phyloP scores from a whole-genome alignment of 2,113 vertebrate species.

The Nothobranchius furzeri region DNA sequence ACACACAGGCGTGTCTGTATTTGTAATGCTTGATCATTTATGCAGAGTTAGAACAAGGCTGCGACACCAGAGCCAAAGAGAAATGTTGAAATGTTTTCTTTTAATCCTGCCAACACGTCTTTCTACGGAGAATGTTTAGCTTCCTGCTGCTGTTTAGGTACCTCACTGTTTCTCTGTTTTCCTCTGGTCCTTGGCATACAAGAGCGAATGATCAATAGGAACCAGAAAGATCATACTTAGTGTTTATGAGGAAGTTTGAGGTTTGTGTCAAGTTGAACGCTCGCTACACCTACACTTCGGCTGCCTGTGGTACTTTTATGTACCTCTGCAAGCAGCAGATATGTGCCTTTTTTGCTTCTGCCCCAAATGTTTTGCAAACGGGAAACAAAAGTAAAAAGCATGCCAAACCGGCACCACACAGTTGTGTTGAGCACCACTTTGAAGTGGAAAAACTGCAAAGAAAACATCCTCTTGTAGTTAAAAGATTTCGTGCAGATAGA shows the following conservation, averaged over 20 bases:
- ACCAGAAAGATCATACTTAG: conserved; percentile 25
- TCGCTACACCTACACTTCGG: conserved; percentile 45
- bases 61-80: neutral
- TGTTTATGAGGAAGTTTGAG: conserved; percentile 26
- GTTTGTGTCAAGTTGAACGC: conserved; percentile 22
- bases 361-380: conserved; percentile 30
- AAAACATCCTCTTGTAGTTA: conserved; percentile 32
- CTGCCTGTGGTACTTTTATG: conserved; percentile 39
- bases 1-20: neutral
- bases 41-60: neutral
- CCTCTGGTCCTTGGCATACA: conserved; percentile 18
- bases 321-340: conserved; percentile 39
- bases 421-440: conserved; percentile 45
- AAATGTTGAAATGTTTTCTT: conserved; percentile 6
- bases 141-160: conserved; percentile 17
- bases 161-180: neutral
- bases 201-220: conserved; percentile 38
- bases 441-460: conserved; percentile 14
- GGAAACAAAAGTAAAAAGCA: conserved; percentile 24
- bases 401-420: conserved; percentile 51
- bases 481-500: conserved; percentile 33
- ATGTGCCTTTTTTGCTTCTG: conserved; percentile 38
- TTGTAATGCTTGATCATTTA: neutral
- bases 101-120: conserved; percentile 5
- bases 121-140: neutral